phyloP scores from a whole-genome alignment of 1,140 invertebrate species.

The Eufriesea mexicana region DNA sequence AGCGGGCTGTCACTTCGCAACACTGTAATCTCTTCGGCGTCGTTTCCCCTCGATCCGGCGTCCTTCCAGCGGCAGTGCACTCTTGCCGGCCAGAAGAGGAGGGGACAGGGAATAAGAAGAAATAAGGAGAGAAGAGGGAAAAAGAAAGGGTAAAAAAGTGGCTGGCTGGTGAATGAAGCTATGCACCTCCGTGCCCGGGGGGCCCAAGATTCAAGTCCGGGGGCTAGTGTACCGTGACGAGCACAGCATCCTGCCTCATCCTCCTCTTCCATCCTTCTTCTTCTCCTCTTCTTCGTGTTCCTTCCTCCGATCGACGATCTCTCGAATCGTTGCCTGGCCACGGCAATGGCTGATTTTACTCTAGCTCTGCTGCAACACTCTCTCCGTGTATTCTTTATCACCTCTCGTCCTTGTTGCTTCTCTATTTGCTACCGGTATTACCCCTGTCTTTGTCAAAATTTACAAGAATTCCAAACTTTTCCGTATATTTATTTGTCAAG shows the following conservation, averaged over 20 bases:
- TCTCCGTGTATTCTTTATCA: too few relatives aligned
- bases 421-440: too few relatives aligned
- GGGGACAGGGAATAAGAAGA: slow-evolving; percentile 55
- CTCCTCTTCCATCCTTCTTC: slow-evolving; percentile 21
- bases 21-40: slow-evolving; percentile 65
- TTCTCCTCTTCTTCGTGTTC: slow-evolving; percentile 7
- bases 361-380: slow-evolving; percentile 31
- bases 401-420: too few relatives aligned
- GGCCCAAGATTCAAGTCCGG: slow-evolving; percentile 76
- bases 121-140: slow-evolving; percentile 39
- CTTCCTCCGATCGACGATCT: slow-evolving; percentile 29
- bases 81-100: slow-evolving; percentile 27
- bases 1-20: slow-evolving; percentile 43
- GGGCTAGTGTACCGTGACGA: slow-evolving; percentile 79
- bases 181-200: slow-evolving; percentile 71
- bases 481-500: too few relatives aligned
- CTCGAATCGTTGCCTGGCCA: slow-evolving; percentile 21
- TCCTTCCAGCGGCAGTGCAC: slow-evolving; percentile 59
- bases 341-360: slow-evolving; percentile 45
- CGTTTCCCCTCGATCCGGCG: slow-evolving; percentile 71
- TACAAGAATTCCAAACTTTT: too few relatives aligned
- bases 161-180: slow-evolving; percentile 61
- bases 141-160: slow-evolving; percentile 44
- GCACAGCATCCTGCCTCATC: slow-evolving; percentile 73
- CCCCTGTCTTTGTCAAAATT: background rate